These are phyloP conservation scores for Myathropa florea DNA, from an alignment of 2,888 invertebrate genomes.

Conservation along the genomic window DNA sequence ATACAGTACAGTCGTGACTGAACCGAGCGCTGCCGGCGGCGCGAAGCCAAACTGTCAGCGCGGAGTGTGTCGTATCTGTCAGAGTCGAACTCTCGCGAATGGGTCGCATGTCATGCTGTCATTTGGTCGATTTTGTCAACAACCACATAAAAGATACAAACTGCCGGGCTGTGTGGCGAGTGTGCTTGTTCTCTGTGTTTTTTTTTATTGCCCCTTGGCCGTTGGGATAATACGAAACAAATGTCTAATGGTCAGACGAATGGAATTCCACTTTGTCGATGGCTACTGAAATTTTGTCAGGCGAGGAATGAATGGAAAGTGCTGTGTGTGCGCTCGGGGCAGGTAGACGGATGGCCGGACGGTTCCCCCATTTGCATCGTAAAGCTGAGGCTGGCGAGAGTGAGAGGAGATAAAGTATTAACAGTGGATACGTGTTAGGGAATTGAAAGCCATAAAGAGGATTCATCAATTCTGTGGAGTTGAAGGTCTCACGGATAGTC, in stretches of 20 bases:
- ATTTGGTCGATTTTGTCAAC: constrained; percentile 23
- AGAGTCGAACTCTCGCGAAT: constrained; percentile 10
- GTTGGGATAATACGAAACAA: neutral
- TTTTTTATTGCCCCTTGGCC: constrained; percentile 6
- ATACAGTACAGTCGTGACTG: constrained; percentile 37
- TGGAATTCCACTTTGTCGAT: constrained; percentile 8
- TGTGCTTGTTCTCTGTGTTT: no score
- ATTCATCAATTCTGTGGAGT: neutral
- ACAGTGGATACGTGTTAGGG: neutral
- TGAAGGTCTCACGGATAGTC: neutral
- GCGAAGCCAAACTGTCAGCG: constrained; percentile 13
- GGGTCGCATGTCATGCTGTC: constrained; percentile 48
- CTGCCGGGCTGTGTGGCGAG: neutral
- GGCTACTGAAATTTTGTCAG: constrained; percentile 19
- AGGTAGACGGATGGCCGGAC: neutral
- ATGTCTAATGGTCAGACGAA: constrained; percentile 21
- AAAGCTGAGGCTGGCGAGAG: neutral
- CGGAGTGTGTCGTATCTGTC: constrained; percentile 32
- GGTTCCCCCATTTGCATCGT: neutral
- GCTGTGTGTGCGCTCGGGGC: neutral
- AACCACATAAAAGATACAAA: neutral
- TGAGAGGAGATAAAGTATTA: neutral
- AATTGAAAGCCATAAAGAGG: neutral
- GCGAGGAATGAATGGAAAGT: neutral
- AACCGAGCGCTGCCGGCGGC: no score